These are phyloP conservation scores for Halisarca cf. caerulea DNA, from an alignment of 37 sponge, comb jelly and placozoan species.

Conservation along the genomic window DNA sequence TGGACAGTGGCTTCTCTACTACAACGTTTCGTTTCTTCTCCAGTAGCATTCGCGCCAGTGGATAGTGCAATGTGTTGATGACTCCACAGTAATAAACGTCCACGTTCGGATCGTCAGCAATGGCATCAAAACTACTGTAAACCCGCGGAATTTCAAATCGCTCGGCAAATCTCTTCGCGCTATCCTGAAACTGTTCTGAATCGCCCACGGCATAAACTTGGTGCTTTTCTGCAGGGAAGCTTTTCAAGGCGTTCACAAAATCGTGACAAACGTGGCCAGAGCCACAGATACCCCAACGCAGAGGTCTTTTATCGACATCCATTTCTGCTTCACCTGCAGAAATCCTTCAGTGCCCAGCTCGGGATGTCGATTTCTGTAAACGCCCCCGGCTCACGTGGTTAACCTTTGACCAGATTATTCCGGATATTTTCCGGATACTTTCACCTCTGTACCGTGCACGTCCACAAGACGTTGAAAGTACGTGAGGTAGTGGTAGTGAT, in stretches of 20 bases:
- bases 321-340: background rate
- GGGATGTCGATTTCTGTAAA: too few species aligned
- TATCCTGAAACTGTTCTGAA: slow-evolving; percentile 3
- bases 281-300: slow-evolving; percentile 19
- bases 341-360: background rate
- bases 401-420: too few species aligned
- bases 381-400: too few species aligned
- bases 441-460: too few species aligned
- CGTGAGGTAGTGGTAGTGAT: too few species aligned
- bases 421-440: too few species aligned
- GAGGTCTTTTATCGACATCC: background rate
- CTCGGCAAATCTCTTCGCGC: background rate
- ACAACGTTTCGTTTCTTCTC: slow-evolving; percentile 9
- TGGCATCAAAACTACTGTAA: background rate
- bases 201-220: slow-evolving; percentile 9
- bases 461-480: too few species aligned
- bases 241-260: slow-evolving; percentile 12
- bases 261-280: background rate
- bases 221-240: background rate
- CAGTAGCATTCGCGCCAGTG: background rate
- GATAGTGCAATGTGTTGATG: slow-evolving; percentile 2
- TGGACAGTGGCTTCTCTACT: background rate
- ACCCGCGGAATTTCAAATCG: background rate
- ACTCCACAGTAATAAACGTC: background rate
- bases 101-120: background rate